A percentile compares a stretch with the other conserved stretches of the same genome.
Conservation (phyloP, 2,113 vertebrate genomes). For the Channa argus region DNA sequence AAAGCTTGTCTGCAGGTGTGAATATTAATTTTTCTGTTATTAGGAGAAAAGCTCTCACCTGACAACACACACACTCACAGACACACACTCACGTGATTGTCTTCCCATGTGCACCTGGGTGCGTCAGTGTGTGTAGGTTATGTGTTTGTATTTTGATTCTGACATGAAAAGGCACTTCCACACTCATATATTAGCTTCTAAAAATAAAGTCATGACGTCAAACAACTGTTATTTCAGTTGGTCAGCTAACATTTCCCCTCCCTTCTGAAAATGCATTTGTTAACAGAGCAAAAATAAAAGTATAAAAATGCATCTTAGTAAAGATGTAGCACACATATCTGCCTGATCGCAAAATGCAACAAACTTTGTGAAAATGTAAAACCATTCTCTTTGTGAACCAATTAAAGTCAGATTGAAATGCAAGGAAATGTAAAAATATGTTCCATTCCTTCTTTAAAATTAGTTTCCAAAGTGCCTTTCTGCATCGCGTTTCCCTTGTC, state of each 20-base stretch:
- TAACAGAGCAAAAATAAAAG: constrained; percentile 80
- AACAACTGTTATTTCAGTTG: constrained; percentile 85
- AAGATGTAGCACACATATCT: constrained; percentile 19
- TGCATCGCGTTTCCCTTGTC: constrained; percentile 8
- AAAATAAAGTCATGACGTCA: constrained; percentile 92
- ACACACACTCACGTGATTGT: constrained; percentile 29
- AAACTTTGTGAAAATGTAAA: neutral
- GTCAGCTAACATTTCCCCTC: constrained; percentile 86
- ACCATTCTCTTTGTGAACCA: neutral
- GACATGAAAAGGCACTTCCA: constrained; percentile 88
- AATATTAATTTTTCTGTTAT: constrained; percentile 48
- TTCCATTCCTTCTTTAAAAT: neutral
- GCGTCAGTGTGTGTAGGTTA: constrained; percentile 65
- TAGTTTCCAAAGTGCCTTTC: constrained; percentile 4
- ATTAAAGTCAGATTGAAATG: neutral
- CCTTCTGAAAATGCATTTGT: constrained; percentile 84
- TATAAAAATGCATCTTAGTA: constrained; percentile 25
- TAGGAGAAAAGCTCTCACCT: constrained; percentile 31
- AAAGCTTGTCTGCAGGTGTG: constrained; percentile 57
- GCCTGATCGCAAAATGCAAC: neutral
- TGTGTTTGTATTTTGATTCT: constrained; percentile 84
- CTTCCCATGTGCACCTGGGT: constrained; percentile 47
- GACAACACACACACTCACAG: neutral
- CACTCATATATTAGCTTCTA: constrained; percentile 88
- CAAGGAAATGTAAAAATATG: too few species aligned